These are phyloP conservation scores for Spea multiplicata DNA, from an alignment of 2,113 vertebrate species.

Conservation along the genomic window DNA sequence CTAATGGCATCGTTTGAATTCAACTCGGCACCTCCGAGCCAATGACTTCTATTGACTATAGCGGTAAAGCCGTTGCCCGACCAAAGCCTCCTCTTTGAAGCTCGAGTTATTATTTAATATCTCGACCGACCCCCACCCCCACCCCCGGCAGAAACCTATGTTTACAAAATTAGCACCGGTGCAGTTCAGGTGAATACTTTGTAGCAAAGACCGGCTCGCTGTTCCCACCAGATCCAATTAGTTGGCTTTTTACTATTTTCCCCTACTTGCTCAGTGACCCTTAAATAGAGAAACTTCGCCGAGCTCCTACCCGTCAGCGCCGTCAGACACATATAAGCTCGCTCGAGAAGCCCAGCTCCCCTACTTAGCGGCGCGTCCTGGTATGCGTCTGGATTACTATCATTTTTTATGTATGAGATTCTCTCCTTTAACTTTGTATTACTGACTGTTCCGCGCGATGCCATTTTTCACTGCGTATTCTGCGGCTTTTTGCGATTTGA, in stretches of 20 bases:
- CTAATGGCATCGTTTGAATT: neutral
- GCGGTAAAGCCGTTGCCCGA: neutral
- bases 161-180: neutral
- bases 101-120: neutral
- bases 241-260: neutral
- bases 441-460: slow-evolving; percentile 7
- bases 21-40: neutral
- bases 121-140: too few relatives aligned
- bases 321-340: neutral
- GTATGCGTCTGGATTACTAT: neutral
- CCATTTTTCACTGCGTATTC: slow-evolving; percentile 19
- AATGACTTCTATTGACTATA: neutral
- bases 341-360: neutral
- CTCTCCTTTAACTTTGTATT: slow-evolving; percentile 6
- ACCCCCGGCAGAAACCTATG: neutral
- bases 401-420: slow-evolving; percentile 27
- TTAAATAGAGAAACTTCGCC: neutral
- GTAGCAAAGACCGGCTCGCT: neutral
- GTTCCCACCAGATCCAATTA: slow-evolving; percentile 32
- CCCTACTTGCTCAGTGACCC: slow-evolving; percentile 15
- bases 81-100: neutral
- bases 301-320: neutral
- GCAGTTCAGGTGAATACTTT: neutral
- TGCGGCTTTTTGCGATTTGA: slow-evolving; percentile 18
- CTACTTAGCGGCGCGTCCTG: neutral